Evolutionary conservation across 2,113 vertebrate genomes (phyloP), one percentile per base, ranked within the genome.

Genomic region (Astur gentilis): DNA sequence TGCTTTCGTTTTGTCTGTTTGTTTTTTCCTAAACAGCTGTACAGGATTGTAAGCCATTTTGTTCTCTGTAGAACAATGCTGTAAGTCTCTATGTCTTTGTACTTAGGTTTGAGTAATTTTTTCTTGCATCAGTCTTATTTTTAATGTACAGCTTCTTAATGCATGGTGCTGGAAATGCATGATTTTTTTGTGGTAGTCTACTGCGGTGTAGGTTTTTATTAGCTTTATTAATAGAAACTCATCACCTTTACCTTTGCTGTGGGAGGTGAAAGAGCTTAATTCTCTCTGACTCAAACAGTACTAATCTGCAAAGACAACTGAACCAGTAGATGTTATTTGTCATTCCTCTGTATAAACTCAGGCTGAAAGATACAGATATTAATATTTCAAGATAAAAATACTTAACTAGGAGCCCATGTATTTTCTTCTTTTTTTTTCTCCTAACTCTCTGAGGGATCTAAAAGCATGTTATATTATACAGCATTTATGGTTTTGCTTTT

Each of bases 241-340:
- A 84, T 95, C 92, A 91, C 89, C 90, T 95, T 95, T 94, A 94
- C 86, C 90, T 95, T 95, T 95, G 22, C 60, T 78, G 52, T 95
- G 76, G 83, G 69, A 95, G 34, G 90, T 96, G 90, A 92, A 96
- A 95, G 49, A 90, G 65, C 77, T 89, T 95, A 88, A 95, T 91
- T 93, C 80, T 87, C 69, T 89, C 76, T 93, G 77, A 91, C 34
- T 92, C 52, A 83, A 90, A 84, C 47, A 71, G 23, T 70, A 75
- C 47, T 93, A 87, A 91, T 95, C 92, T 95, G 76, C 69, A 95
- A 96, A 82, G 31, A 78, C 23, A 77, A 34, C 36, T 52, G 58
- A 91, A 36, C 52, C 49, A 76, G 29, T 57, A 90, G 57, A 83
- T 50, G 23, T 64, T 92, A 80, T 79, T 93, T 96, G 52, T 95